phyloP scores from a whole-genome alignment of 2,113 vertebrate genomes.

The Apteryx mantelli region DNA sequence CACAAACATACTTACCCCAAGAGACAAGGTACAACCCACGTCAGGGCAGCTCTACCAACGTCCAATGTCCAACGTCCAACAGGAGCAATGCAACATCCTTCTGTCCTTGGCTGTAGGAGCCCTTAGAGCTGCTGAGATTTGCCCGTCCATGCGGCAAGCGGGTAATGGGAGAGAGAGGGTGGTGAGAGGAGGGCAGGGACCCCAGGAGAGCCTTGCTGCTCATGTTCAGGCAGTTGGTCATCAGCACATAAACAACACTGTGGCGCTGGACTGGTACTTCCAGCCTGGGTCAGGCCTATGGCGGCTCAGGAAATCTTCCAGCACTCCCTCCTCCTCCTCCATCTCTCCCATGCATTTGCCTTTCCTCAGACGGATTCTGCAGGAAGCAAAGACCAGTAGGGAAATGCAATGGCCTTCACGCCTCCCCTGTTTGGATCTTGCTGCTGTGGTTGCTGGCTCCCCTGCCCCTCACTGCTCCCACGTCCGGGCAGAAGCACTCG shows the following conservation, averaged over 20 bases:
- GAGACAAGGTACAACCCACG: neutral
- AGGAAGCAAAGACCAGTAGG: neutral
- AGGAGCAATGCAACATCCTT: neutral
- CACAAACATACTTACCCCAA: neutral
- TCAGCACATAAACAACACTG: constrained; percentile 65
- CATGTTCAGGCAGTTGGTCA: constrained; percentile 72
- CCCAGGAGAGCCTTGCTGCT: neutral
- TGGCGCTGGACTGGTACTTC: constrained; percentile 55
- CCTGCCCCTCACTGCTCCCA: too few species aligned
- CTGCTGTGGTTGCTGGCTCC: neutral
- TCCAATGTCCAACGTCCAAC: neutral
- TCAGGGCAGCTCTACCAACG: neutral
- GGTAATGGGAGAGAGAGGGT: too few species aligned
- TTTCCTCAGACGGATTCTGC: constrained; percentile 69
- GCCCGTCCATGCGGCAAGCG: too few species aligned
- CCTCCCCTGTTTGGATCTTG: neutral
- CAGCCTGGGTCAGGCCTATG: constrained; percentile 54
- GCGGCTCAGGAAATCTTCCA: constrained; percentile 2
- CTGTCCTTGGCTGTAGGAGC: neutral
- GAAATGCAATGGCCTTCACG: neutral
- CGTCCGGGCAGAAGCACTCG: neutral
- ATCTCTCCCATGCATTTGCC: constrained; percentile 64
- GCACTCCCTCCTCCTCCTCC: constrained; percentile 56
- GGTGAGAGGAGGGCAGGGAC: neutral
- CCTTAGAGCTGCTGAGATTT: too few species aligned